Evolutionary conservation across 2,888 invertebrate species (phyloP), one percentile per base, ranked within the genome.

Genomic region (Apodemia hepburni): DNA sequence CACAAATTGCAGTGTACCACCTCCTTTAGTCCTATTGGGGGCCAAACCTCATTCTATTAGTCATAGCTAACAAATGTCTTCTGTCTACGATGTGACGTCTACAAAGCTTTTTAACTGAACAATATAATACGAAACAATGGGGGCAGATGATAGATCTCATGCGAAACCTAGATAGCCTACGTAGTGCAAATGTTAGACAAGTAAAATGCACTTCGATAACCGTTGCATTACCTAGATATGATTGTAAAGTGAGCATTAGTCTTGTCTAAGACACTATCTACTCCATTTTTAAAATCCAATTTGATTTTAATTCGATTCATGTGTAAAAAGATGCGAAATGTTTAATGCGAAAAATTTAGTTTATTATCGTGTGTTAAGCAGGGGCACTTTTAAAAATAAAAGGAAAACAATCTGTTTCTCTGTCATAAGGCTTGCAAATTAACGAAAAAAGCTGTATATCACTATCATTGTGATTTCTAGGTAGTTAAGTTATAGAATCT

Each of bases 61-160:
- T 68, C 65, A 67, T 58, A 61, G 63, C 63, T 63, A 63, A 61
- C 61, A 61, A 62, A 65, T 65, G 60, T 59, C 61, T 58, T 65
- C 60, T 61, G 64, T 64, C 64, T 66, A 58, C 63, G 42, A 49
- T 27, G 38, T 61, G 62, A 58, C 64, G 61, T 18, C 58, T 47
- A 62, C 61, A 62, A 58, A 62, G 61, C 61, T 58, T 38, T 58
- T 57, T 58, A 47, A 62, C 58, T 47, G 61, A 58, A 9, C 45
- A 62, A 33, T 58, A 33, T 45, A 29, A 58, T 58, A 62, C 45
- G 45, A 58, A 62, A 58, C 54, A 57, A 57, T 57, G 54, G 54
- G 54, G 29, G 54, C 54, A 57, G 54, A 57, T 57, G 54, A 57
- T 57, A 57, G 54, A 57, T 57, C 54, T 57, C 54, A 54, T 57